Conservation (phyloP, 2,797 vertebrate species). For the Microchirus variegatus region DNA sequence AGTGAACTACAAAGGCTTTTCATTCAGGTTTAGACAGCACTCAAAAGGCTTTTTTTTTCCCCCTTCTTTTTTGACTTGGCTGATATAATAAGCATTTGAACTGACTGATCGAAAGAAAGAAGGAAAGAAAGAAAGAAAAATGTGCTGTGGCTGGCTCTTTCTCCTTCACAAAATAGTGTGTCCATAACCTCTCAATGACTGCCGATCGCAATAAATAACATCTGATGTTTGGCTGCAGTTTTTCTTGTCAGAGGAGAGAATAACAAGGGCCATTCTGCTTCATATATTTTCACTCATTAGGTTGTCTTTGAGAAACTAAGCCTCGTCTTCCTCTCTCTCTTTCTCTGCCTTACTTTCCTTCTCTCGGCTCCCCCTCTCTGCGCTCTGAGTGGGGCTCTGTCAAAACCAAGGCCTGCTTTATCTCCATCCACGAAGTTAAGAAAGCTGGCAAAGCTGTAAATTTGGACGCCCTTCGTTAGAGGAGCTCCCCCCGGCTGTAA, state of each 20-base stretch:
- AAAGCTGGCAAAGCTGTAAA: constrained; percentile 79
- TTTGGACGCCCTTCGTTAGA: constrained; percentile 79
- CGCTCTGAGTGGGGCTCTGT: constrained; percentile 59
- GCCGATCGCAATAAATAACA: constrained; percentile 79
- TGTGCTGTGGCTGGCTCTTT: constrained; percentile 62
- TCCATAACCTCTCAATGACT: constrained; percentile 79
- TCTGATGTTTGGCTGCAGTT: constrained; percentile 75
- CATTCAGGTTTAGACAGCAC: constrained; percentile 72
- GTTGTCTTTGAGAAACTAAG: constrained; percentile 71
- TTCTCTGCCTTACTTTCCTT: constrained; percentile 40
- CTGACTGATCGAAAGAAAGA: constrained; percentile 66
- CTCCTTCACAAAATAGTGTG: constrained; percentile 68
- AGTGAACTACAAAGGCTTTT: constrained; percentile 76
- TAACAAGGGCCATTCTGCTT: constrained; percentile 80
- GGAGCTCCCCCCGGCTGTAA: constrained; percentile 74
- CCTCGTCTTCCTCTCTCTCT: constrained; percentile 57
- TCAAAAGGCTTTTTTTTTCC: constrained; percentile 44
- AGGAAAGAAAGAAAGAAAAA: constrained; percentile 39
- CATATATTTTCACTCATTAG: constrained; percentile 80
- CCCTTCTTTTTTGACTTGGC: constrained; percentile 47
- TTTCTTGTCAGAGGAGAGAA: constrained; percentile 78
- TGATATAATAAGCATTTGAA: constrained; percentile 80
- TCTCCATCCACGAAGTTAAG: constrained; percentile 76
- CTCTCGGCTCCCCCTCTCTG: constrained; percentile 18
- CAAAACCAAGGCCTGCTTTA: constrained; percentile 72